Evolutionary conservation across 37 sponge, comb jelly and placozoan species (phyloP), one percentile per base, ranked within the genome.

Genomic region (Sycon ciliatum): DNA sequence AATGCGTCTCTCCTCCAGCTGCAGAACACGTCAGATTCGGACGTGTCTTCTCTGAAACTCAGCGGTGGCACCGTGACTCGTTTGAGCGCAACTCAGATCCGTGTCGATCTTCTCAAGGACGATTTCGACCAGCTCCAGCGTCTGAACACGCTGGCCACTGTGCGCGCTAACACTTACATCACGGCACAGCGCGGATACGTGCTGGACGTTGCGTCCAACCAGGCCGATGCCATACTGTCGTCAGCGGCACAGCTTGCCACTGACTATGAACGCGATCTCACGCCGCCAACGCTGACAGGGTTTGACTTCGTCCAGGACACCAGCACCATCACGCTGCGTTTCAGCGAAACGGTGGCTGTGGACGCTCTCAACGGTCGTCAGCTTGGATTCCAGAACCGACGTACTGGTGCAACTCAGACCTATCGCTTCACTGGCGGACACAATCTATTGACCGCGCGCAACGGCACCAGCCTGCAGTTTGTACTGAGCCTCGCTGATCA

Each of bases 91-190:
- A 20, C 16, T 3, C 38, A 73, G 1, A 34, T 92, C 27, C 7
- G 67, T 22, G 38, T 92, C 2, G 32, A 55, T 0, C 67, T 92
- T 24, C 38, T 82, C 34, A 55, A 68, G 9, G 71, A 61, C 22
- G 86, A 89, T 27, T 36, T 89, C 71, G 82, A 89, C 73, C 78
- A 85, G 46, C 73, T 89, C 63, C 85, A 89, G 64, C 38, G 78
- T 23, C 73, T 68, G 3, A 63, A 56, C 29, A 31, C 7, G 31
- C 32, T 60, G 63, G 63, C 31, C 7, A 60, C 32, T 7, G 7
- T 24, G 7, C 16, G 22, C 9, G 9, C 24, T 22, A 60, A 11
- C 9, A 60, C 22, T 24, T 60, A 30, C 16, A 11, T 60, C 9
- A 22, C 63, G 63, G 26, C 63, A 24, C 24, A 9, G 24, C 7